Evolutionary conservation across 2,113 vertebrate species (phyloP).

Genomic region (Ctenodactylus gundi): DNA sequence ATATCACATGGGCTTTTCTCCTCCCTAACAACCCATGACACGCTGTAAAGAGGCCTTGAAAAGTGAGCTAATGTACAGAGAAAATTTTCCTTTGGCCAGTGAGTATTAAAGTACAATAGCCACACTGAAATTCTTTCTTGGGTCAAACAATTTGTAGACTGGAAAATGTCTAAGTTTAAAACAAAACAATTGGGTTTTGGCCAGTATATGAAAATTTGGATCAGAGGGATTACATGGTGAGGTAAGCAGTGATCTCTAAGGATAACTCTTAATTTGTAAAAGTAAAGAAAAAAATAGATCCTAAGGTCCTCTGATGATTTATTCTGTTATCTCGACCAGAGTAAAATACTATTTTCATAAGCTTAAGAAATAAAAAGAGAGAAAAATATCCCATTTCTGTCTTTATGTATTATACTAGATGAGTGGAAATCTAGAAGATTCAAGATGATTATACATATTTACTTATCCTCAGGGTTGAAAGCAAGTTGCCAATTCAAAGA

Average conservation of each 20-base stretch:
- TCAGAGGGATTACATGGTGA: neutral
- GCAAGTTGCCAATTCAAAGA: neutral
- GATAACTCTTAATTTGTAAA: neutral
- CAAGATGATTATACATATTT: neutral
- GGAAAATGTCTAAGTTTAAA: neutral
- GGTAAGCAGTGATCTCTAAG: conserved; percentile 1
- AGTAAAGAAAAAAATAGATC: conserved; percentile 47
- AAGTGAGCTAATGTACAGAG: conserved; percentile 4
- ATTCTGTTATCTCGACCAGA: conserved; percentile 54
- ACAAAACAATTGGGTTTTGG: neutral
- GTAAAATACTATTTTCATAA: conserved; percentile 57
- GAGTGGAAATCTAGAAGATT: conserved; percentile 32
- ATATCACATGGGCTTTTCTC: neutral
- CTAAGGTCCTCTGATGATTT: conserved; percentile 59
- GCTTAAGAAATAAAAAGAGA: conserved; percentile 54
- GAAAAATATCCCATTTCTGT: neutral
- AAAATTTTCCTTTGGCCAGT: neutral
- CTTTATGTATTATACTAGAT: neutral
- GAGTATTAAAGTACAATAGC: neutral
- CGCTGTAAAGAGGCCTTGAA: neutral
- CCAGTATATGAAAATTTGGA: neutral
- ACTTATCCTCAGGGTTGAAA: conserved; percentile 17
- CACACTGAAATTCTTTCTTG: conserved; percentile 13
- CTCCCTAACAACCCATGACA: neutral
- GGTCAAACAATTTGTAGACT: neutral